phyloP scores from a whole-genome alignment of 2,797 vertebrate genomes.

The Sebastes glaucus region DNA sequence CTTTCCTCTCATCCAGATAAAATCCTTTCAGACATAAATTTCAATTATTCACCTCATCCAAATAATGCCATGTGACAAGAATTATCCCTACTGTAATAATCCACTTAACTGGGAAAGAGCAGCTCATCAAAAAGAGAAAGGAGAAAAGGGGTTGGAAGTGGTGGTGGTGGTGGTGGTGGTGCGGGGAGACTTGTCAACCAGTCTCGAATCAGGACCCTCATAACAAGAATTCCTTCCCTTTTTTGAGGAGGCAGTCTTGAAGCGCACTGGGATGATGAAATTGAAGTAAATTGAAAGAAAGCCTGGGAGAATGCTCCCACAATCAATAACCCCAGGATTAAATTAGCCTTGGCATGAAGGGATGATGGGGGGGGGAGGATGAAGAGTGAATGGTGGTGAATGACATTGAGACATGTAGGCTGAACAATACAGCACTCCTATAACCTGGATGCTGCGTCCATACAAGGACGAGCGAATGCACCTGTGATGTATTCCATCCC shows the following conservation, averaged over 20 bases:
- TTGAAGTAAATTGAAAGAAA: slow-evolving; percentile 85
- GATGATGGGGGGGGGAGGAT: slow-evolving; percentile 73
- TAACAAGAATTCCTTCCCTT: slow-evolving; percentile 80
- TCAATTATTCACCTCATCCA: slow-evolving; percentile 92
- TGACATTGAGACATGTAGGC: slow-evolving; percentile 82
- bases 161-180: slow-evolving; percentile 48
- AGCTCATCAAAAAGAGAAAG: slow-evolving; percentile 86
- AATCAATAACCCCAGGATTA: slow-evolving; percentile 83
- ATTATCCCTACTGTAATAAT: slow-evolving; percentile 91
- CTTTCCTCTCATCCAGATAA: slow-evolving; percentile 88
- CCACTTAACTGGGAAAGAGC: slow-evolving; percentile 90
- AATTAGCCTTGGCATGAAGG: slow-evolving; percentile 82
- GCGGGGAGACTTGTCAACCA: slow-evolving; percentile 73
- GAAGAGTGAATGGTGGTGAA: slow-evolving; percentile 78
- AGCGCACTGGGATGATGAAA: slow-evolving; percentile 78
- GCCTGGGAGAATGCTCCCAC: slow-evolving; percentile 81
- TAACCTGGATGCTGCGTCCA: slow-evolving; percentile 60
- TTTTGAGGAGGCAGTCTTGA: slow-evolving; percentile 76
- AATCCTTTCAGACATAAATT: slow-evolving; percentile 92
- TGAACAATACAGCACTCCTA: slow-evolving; percentile 69
- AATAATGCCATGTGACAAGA: slow-evolving; percentile 92
- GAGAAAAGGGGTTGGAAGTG: slow-evolving; percentile 74
- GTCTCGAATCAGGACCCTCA: slow-evolving; percentile 78
- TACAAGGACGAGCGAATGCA: slow-evolving; percentile 64
- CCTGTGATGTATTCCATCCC: slow-evolving; percentile 57